Percentiles rank a stretch among this genome's conserved stretches.
phyloP scores from a whole-genome alignment of 35 echinoderm and acorn worm genomes.

The Holothuria glaberrima region DNA sequence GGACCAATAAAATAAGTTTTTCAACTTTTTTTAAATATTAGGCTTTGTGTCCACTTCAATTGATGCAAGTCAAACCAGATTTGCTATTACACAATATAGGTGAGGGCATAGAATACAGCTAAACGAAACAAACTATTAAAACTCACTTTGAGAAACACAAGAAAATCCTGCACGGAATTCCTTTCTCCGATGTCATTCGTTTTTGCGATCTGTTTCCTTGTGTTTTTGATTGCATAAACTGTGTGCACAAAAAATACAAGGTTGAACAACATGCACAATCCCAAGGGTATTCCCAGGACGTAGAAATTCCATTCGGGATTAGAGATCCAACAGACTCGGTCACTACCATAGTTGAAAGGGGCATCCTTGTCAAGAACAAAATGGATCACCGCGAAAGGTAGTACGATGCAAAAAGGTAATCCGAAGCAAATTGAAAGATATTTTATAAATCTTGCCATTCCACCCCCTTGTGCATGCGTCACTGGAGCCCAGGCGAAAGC shows the following conservation, averaged over 20 bases:
- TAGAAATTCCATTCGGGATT: conserved; percentile 12
- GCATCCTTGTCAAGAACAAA: conserved; percentile 1
- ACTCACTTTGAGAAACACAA: conserved; percentile 22
- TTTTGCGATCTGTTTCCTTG: background rate
- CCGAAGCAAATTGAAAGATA: conserved; percentile 15
- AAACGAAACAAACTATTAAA: too few species aligned
- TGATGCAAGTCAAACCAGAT: too few species aligned
- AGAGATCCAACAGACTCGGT: conserved; percentile 5
- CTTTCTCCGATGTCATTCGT: conserved; percentile 3
- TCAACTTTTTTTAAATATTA: too few species aligned
- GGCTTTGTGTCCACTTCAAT: too few species aligned
- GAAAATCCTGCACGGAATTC: conserved; percentile 3
- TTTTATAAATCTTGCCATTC: background rate
- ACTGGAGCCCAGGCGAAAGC: conserved; percentile 12
- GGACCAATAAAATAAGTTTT: too few species aligned
- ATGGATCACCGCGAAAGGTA: conserved; percentile 1
- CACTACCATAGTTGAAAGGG: conserved; percentile 1
- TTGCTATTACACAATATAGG: too few species aligned
- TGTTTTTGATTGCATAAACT: background rate
- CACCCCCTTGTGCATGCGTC: conserved; percentile 6
- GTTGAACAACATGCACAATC: conserved; percentile 1
- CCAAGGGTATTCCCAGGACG: conserved; percentile 5
- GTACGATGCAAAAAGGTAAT: background rate
- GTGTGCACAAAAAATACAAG: conserved; percentile 15
- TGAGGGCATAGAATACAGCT: too few species aligned